Base-by-base conservation (phyloP, 2,113 vertebrate genomes). In the Dicerorhinus sumatrensis region DNA sequence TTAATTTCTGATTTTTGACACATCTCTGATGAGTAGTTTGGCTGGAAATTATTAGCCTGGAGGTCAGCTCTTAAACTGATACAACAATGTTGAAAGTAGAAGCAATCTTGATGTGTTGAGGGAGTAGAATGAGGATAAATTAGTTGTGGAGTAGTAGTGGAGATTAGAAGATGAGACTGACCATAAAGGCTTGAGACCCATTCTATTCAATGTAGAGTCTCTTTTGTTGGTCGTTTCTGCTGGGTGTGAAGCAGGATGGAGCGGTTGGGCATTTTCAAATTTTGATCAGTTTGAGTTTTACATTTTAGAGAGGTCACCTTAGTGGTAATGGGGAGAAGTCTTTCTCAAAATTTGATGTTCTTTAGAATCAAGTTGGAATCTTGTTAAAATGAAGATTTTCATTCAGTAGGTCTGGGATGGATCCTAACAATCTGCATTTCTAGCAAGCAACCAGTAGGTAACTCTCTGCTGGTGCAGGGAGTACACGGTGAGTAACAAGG, bases 381-480 rank as follows among this genome's bases (percentile, higher is more conserved):
- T 4, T 89, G 13, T 29, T 58, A n/a, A 82, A 77, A 60, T 33
- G 33, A 77, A 81, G 42, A n/a, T 62, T 75, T 91, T 91, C 20
- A 72, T 83, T 67, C 42, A 29, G 8, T 27, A 39, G 29, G 56
- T 58, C 18, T 60, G 4, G 18, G 5, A 4, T 56, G 1, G 31
- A 77, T 29, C 33, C 18, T 56, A 79, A 79, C 36, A 70, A 20
- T 58, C 54, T 51, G 11, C 12, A 25, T 63, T 46, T 91, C 31
- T 70, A 33, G 10, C 23, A 83, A 87, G 42, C 14, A 70, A 46
- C 20, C 10, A 54, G 25, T 6, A 60, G 56, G 58, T 14, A 67
- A 21, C 0, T 8, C 8, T 23, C 11, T n/a, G 10, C 7, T 13
- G 31, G 3, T 58, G 20, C 36, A 20, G 12, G 3, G 18, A 65